phyloP scores from a whole-genome alignment of 2,888 invertebrate genomes.

The Mantis religiosa region DNA sequence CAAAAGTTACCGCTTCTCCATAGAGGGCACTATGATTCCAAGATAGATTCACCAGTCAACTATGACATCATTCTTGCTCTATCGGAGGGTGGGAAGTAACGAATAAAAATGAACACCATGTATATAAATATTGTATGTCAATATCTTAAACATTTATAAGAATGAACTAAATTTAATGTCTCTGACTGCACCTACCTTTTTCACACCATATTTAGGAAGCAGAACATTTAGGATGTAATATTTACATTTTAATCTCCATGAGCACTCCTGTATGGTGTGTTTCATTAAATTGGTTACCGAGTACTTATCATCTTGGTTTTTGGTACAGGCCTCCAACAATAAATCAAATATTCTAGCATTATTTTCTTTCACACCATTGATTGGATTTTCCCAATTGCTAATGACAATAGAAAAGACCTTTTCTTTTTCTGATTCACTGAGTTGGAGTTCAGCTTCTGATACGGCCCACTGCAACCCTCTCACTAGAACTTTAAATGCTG shows the following conservation, averaged over 20 bases:
- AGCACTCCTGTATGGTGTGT: slow-evolving; percentile 41
- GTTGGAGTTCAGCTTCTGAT: neutral
- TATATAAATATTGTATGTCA: no score
- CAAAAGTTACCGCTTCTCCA: no score
- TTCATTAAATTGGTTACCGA: slow-evolving; percentile 37
- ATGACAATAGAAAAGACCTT: slow-evolving; percentile 20
- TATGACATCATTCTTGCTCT: no score
- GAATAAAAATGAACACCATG: no score
- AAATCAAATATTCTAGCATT: slow-evolving; percentile 49
- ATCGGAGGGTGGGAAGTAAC: no score
- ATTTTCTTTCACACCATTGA: slow-evolving; percentile 53
- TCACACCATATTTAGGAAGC: slow-evolving; percentile 36
- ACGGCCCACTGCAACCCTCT: neutral
- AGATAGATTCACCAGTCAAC: no score
- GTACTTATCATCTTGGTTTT: slow-evolving; percentile 33
- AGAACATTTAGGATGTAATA: slow-evolving; percentile 55
- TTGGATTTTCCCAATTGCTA: slow-evolving; percentile 57
- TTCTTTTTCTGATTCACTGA: neutral
- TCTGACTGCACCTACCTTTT: slow-evolving; percentile 31
- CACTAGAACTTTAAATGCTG: slow-evolving; percentile 11
- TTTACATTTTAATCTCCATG: slow-evolving; percentile 58
- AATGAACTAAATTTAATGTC: neutral
- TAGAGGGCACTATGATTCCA: no score
- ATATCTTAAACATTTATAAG: neutral
- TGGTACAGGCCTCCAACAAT: slow-evolving; percentile 19